Percentiles rank a stretch among this genome's conserved stretches.
phyloP scores from a whole-genome alignment of 2,113 vertebrate species.

The Lophochroa leadbeateri region DNA sequence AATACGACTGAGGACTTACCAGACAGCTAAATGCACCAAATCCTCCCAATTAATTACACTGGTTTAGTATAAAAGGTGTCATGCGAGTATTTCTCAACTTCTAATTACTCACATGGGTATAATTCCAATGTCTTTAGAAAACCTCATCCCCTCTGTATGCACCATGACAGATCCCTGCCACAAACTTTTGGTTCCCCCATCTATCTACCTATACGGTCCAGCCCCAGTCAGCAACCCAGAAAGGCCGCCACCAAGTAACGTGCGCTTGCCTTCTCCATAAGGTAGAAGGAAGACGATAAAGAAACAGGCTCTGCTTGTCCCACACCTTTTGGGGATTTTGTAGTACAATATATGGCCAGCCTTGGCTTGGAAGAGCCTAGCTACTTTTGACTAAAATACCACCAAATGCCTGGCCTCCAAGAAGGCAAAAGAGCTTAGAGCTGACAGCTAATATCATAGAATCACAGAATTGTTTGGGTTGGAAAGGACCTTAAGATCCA shows the following conservation, averaged over 20 bases:
- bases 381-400: neutral
- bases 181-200: neutral
- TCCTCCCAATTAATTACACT: neutral
- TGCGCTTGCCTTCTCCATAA: neutral
- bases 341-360: neutral
- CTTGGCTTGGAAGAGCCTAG: neutral
- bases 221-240: neutral
- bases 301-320: neutral
- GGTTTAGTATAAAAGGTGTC: neutral
- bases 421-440: neutral
- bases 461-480: neutral
- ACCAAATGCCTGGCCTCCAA: neutral
- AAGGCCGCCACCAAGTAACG: neutral
- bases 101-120: fast-evolving
- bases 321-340: neutral
- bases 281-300: neutral
- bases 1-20: neutral
- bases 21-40: neutral
- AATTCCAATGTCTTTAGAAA: neutral
- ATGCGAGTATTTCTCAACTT: neutral
- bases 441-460: neutral
- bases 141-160: neutral
- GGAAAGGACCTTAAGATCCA: neutral
- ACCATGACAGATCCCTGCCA: neutral
- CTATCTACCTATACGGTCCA: neutral